phyloP scores from a whole-genome alignment of 2,113 vertebrate species.

The Theristicus caerulescens region DNA sequence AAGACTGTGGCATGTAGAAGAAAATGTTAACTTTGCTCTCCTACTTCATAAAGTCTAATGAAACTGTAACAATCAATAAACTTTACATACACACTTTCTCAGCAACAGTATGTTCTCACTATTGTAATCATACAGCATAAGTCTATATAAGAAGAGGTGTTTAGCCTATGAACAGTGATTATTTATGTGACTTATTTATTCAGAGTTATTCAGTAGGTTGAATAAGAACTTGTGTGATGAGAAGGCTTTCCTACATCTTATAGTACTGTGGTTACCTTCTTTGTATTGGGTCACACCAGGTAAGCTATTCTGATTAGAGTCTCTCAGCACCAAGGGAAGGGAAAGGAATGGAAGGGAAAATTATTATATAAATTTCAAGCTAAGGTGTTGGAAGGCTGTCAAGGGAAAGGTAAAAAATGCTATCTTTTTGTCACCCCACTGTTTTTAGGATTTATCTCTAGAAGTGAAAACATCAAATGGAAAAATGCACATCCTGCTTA shows the following conservation, averaged over 20 bases:
- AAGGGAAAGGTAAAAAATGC: not conserved
- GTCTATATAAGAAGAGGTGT: not conserved
- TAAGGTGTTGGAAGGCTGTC: not conserved
- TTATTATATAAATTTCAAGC: not conserved
- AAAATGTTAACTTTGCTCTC: not conserved
- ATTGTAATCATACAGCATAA: not conserved
- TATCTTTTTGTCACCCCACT: not conserved
- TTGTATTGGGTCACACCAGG: not conserved
- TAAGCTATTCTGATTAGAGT: not conserved
- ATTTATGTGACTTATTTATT: not conserved
- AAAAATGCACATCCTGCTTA: not conserved
- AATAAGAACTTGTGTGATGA: not conserved
- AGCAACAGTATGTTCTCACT: not conserved
- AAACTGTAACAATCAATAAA: not conserved
- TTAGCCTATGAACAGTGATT: not conserved
- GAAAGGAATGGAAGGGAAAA: not conserved
- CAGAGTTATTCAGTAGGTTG: not conserved
- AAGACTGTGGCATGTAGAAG: not conserved
- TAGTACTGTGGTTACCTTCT: not conserved
- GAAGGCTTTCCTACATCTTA: not conserved
- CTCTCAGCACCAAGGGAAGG: not conserved
- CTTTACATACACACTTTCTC: not conserved
- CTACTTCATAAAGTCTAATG: not conserved
- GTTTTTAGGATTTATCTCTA: not conserved
- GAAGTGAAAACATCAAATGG: not conserved